Evolutionary conservation across 2,888 invertebrate species (phyloP), one percentile per base, ranked within the genome.

Genomic region (Cylloceria caligata): DNA sequence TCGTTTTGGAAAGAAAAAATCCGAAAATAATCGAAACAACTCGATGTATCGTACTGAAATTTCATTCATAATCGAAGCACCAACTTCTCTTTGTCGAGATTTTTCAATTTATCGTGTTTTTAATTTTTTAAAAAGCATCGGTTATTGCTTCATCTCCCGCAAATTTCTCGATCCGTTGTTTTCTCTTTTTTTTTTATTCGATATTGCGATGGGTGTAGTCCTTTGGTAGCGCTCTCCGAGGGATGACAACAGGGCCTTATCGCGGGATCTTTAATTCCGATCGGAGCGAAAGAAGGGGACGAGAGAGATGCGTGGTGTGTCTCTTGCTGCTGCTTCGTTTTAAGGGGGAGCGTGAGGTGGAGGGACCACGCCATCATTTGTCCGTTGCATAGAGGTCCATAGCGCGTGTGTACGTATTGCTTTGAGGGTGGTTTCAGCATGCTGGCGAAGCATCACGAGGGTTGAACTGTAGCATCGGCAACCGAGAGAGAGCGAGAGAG

Each of bases 231-330:
- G 84, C 82, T 84, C 81, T 84, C 74, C 36, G 27, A 49, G 49
- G 75, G 81, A 81, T 72, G 84, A 77, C 77, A 80, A 82, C 74
- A 68, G 68, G 45, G 27, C 89, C 90, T 91, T 92, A 92, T 92
- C 92, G 88, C 86, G 85, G 86, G 88, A 92, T 92, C 92, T 92
- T 92, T 92, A 92, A 92, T 92, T 92, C 91, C 91, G 87, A 87
- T 80, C 84, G 80, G 81, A 72, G 83, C 77, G 83, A 75, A 86
- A 86, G 86, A 86, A 86, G 47, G 55, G 42, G 71, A 73, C 52
- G 71, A 71, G 71, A 57, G 71, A 67, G 60, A 49, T 55, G 49
- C 36, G 39, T 16, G 13, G 21, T n/a, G 24, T 42, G n/a, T 45
- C 30, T 71, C 69, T 55, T 42, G 55, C 16, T 49, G 68, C 57